Base-by-base conservation (phyloP, 1,140 invertebrate genomes). In the Calephelis nemesis region DNA sequence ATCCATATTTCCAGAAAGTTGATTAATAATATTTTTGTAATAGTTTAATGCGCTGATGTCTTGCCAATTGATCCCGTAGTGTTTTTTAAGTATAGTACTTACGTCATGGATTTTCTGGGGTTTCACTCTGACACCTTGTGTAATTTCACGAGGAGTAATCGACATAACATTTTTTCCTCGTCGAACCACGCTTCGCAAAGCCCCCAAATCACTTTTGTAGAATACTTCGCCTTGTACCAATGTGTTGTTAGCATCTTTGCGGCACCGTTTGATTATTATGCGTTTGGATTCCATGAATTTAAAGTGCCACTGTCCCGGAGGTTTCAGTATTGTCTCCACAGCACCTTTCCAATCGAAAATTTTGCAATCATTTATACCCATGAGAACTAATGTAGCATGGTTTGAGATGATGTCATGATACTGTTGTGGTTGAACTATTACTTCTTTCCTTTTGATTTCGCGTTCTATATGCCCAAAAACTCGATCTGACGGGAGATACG, bases 401-500 rank as follows among this genome's bases (percentile, higher is more conserved):
- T 63, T 39, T n/a, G 11, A 6, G 12, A 65, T 65, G 8, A 52
- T 65, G 5, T 65, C n/a, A 39, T 65, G 47, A 52, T 42, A 50
- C 30, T 50, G 19, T 42, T 19, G 39, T 12, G 63, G 52, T 15
- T 49, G 47, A 42, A 63, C 47, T 9, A 63, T 63, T 7, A n/a
- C 19, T 6, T 64, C 48, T 47, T 13, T 52, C 9, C 47, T 52
- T 47, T 62, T 65, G 39, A 65, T 62, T 10, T 30, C 60, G 73
- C 80, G 77, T 75, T 83, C 76, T 69, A 72, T 75, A 12, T 60
- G 13, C 2, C 69, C 82, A 74, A 86, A 86, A 0, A 86, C 76
- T 49, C 47, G 5, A 63, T 83, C 81, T 1, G 82, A 74, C 4
- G 80, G 79, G 11, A 86, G 72, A 65, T 74, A 85, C 4, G 71